Evolutionary conservation across 2,797 vertebrate species (phyloP), one percentile per base, ranked within the genome.

Genomic region (Scolopax rusticola): DNA sequence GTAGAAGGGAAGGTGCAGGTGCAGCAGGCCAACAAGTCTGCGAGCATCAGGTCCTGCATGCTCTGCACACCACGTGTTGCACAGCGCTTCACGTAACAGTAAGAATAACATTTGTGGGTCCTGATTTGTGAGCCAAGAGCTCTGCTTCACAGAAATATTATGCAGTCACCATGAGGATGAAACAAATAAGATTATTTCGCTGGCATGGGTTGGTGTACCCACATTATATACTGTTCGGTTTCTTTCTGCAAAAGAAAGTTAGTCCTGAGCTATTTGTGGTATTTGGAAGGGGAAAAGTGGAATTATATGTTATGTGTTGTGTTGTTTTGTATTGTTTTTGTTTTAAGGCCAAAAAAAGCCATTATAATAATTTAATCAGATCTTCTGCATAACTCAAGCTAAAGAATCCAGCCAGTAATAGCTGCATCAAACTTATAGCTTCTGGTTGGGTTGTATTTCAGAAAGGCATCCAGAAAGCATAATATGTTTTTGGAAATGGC

Each of bases 371-470:
- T 91, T 81, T 53, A 86, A 91, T 86, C n/a, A 36, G 53, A 41
- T 71, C 43, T 61, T 77, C 33, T 88, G 76, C n/a, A 30, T 78
- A 71, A 67, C 48, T 68, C 40, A 68, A 68, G 40, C 69, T 28
- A 86, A 86, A 88, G 68, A 83, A 93, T 83, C 68, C 36, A 63
- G 36, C 73, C 88, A 74, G 83, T 93, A 85, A 90, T 70, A 47
- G 21, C 64, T 50, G 85, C 45, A 78, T 51, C 65, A 41, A 67
- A 14, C 36, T 84, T 20, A 23, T 25, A 85, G 83, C 24, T 91
- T 80, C 79, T 74, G 48, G 6, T 86, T 91, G 64, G 56, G 14
- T 70, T 74, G 5, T 59, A 15, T 53, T 77, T 80, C 33, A 90
- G 60, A 77, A 77, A 77, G 30, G 63, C 13, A 56, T 63, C 43